Evolutionary conservation across 2,888 invertebrate genomes (phyloP).

Genomic region (Blomia tropicalis): DNA sequence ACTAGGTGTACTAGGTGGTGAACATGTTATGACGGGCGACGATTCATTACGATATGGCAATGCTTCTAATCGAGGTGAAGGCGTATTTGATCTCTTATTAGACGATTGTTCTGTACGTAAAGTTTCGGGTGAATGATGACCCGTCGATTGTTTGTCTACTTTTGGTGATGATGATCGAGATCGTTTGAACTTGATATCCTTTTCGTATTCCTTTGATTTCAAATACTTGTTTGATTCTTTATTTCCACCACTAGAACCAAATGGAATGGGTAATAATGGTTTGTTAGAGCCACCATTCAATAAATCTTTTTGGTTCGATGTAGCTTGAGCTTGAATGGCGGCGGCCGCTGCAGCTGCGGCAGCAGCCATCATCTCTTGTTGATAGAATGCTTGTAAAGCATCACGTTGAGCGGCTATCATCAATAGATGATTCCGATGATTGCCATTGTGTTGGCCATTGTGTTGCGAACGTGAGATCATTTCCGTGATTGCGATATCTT

Average conservation of each 20-base stretch:
- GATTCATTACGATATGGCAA: no score
- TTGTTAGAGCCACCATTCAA: no score
- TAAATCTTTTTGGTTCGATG: neutral
- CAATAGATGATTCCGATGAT: neutral
- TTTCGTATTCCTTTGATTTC: neutral
- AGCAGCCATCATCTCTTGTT: neutral
- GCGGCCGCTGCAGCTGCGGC: neutral
- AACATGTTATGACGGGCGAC: neutral
- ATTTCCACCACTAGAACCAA: neutral
- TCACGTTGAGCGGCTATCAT: neutral
- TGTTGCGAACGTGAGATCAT: neutral
- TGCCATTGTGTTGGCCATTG: neutral
- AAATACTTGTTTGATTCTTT: neutral
- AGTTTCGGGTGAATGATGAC: neutral
- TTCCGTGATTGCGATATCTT: neutral
- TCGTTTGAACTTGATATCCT: neutral
- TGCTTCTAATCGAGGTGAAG: no score
- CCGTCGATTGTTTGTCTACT: neutral
- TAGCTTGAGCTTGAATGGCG: neutral
- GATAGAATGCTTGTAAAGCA: constrained; percentile 1
- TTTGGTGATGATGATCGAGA: neutral
- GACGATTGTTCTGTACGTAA: neutral
- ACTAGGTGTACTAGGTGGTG: neutral
- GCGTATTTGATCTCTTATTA: no score
- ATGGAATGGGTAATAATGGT: neutral